Percentiles rank a stretch among this genome's conserved stretches.
Evolutionary conservation across 2,888 invertebrate genomes (phyloP).

Genomic region (Formica aserva): DNA sequence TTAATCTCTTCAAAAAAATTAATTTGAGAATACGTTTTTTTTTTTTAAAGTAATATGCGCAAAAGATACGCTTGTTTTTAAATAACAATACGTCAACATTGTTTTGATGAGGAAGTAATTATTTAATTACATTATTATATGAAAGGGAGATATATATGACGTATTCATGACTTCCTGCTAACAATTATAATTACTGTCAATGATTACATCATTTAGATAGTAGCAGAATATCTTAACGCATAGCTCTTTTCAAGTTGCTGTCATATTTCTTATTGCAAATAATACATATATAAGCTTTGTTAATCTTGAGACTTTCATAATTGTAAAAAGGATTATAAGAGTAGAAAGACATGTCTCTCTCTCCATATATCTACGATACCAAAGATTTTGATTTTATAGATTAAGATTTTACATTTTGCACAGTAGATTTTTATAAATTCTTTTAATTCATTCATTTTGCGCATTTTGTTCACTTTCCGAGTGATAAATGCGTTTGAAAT

Average conservation of each 20-base stretch:
- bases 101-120: not conserved
- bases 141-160: not conserved
- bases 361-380: not conserved
- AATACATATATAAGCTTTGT: not conserved
- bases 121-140: not conserved
- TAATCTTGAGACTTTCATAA: not conserved
- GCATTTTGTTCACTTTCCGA: not conserved
- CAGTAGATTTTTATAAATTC: not conserved
- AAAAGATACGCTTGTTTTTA: not conserved
- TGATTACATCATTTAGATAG: not conserved
- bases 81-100: not conserved
- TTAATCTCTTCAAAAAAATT: not conserved
- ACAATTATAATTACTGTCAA: not conserved
- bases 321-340: not conserved
- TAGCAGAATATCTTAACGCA: not conserved
- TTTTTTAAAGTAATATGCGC: not conserved
- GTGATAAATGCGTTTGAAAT: not conserved
- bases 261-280: not conserved
- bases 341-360: not conserved
- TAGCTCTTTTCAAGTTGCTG: not conserved
- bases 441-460: not conserved
- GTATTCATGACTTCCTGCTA: conserved; percentile 3
- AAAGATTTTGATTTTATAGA: not conserved
- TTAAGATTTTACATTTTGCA: not conserved
- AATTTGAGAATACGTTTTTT: not conserved